phyloP scores from a whole-genome alignment of 2,113 vertebrate genomes.

The Engystomops pustulosus region DNA sequence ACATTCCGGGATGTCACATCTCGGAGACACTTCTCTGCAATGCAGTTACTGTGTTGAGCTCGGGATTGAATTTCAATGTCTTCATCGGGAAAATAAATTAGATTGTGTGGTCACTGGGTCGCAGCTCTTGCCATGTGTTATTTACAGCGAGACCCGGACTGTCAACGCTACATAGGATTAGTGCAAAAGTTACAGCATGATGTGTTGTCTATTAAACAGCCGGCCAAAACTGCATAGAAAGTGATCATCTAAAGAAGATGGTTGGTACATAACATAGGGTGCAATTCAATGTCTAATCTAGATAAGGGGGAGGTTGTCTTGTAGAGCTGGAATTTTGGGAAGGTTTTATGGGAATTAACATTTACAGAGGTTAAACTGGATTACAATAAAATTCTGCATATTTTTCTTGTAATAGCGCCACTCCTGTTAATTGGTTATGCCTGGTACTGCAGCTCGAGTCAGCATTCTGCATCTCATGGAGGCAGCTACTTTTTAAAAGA shows the following conservation, averaged over 20 bases:
- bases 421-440: too few relatives aligned
- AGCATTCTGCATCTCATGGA: too few relatives aligned
- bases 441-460: too few relatives aligned
- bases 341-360: not conserved
- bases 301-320: too few relatives aligned
- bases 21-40: conserved; percentile 32
- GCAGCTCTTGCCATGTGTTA: not conserved
- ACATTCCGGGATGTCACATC: not conserved
- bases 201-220: not conserved
- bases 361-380: not conserved
- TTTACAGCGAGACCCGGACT: not conserved
- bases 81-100: conserved; percentile 15
- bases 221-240: too few relatives aligned
- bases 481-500: too few relatives aligned
- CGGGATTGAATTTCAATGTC: conserved; percentile 59
- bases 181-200: not conserved
- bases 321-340: too few relatives aligned
- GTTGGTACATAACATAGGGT: too few relatives aligned
- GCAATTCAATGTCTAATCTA: too few relatives aligned
- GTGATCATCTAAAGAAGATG: too few relatives aligned
- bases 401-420: too few relatives aligned
- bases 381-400: not conserved
- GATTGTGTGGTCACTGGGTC: conserved; percentile 10
- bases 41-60: conserved; percentile 63
- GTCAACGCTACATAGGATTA: conserved; percentile 1